Evolutionary conservation across 1,140 invertebrate genomes (phyloP).

Genomic region (Bursaphelenchus mucronatus): DNA sequence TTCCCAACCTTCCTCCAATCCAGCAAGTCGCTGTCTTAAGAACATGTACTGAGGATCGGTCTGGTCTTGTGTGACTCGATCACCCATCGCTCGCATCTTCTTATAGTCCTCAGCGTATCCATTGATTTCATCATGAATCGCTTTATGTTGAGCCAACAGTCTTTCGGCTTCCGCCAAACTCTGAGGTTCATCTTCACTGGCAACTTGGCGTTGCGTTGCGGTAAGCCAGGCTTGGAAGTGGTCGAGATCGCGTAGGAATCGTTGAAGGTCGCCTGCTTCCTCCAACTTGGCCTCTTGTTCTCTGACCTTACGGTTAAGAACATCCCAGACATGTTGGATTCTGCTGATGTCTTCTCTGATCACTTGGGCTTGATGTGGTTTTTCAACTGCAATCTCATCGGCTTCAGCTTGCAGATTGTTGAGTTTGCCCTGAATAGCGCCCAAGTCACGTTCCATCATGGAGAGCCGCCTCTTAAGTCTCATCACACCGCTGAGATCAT

Average conservation of each 20-base stretch:
- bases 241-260: conserved; percentile 95
- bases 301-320: conserved; percentile 85
- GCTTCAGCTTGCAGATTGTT: conserved; percentile 87
- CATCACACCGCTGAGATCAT: conserved; percentile 70
- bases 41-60: conserved; percentile 75
- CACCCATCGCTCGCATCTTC: conserved; percentile 99
- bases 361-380: conserved; percentile 88
- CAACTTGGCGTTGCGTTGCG: conserved; percentile 81
- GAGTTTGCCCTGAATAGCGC: conserved; percentile 93
- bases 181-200: conserved; percentile 94
- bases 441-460: conserved; percentile 96
- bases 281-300: conserved; percentile 94
- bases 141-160: conserved; percentile 86
- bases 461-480: conserved; percentile 78
- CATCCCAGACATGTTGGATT: conserved; percentile 81
- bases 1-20: conserved; percentile 95
- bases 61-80: conserved; percentile 78
- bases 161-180: conserved; percentile 93
- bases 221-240: conserved; percentile 99
- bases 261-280: conserved; percentile 94
- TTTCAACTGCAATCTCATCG: conserved; percentile 79
- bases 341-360: conserved; percentile 84
- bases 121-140: conserved; percentile 95
- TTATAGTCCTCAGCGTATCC: conserved; percentile 94
- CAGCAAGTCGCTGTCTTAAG: conserved; percentile 74